These are phyloP conservation scores for Melanotaenia pygmaea DNA, from an alignment of 2,797 vertebrate genomes.

Conservation along the genomic window DNA sequence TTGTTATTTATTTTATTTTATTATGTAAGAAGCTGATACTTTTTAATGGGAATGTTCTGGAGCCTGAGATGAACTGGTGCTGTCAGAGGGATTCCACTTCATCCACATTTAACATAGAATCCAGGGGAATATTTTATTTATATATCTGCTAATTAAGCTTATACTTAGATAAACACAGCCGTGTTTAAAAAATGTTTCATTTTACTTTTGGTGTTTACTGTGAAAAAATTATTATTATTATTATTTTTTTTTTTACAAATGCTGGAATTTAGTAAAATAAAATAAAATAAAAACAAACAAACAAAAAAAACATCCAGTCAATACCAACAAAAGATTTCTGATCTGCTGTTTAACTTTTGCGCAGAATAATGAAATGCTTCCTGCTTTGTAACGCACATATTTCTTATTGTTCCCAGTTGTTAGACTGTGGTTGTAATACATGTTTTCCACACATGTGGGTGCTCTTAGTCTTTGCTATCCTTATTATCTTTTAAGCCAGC, in stretches of 20 bases:
- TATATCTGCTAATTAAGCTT: background rate
- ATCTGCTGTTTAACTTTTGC: too few relatives aligned
- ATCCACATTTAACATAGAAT: background rate
- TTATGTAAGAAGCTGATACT: background rate
- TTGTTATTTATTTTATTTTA: too few relatives aligned
- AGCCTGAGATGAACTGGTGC: too few relatives aligned
- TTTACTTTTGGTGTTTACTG: too few relatives aligned
- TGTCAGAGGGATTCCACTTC: background rate
- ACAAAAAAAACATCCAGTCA: too few relatives aligned
- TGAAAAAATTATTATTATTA: accelerated
- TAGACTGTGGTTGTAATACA: background rate
- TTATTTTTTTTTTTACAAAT: too few relatives aligned
- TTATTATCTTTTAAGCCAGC: background rate
- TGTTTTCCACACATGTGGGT: background rate
- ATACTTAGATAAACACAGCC: too few relatives aligned
- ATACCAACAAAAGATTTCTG: background rate
- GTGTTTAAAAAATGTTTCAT: too few relatives aligned
- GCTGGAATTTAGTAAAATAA: too few relatives aligned
- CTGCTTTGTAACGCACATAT: background rate
- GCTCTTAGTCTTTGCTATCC: background rate
- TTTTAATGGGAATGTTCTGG: background rate
- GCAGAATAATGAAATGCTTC: background rate
- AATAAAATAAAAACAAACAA: too few relatives aligned
- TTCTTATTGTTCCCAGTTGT: background rate
- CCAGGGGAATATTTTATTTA: background rate